Evolutionary conservation across 2,888 invertebrate genomes (phyloP).

Genomic region (Gastrophysa polygoni): DNA sequence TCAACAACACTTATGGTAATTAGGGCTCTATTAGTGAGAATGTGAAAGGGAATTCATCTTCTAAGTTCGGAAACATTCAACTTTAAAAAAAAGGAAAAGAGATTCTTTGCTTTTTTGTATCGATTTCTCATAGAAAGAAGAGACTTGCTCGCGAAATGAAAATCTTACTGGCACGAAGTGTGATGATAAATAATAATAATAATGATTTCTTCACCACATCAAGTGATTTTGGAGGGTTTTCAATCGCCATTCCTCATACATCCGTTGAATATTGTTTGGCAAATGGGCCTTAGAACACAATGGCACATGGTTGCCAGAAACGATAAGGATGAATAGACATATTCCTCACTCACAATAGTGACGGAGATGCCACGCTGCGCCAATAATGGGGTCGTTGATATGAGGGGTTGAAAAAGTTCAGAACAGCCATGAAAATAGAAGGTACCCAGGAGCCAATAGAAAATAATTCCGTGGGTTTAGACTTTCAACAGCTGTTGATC

Average conservation of each 20-base stretch:
- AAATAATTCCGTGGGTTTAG: neutral
- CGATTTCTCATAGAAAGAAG: no score
- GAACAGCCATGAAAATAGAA: no score
- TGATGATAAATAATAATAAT: no score
- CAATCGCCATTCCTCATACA: neutral
- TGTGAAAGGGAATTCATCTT: no score
- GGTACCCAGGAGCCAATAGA: neutral
- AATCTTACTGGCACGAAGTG: no score
- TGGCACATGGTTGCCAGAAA: neutral
- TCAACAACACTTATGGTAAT: no score
- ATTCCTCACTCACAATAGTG: neutral
- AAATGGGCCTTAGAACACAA: neutral
- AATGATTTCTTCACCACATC: no score
- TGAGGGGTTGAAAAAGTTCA: neutral
- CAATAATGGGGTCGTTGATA: neutral
- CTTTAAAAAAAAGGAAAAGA: no score
- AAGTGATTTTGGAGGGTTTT: neutral
- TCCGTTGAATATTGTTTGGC: neutral
- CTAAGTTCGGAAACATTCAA: no score
- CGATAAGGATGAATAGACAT: constrained; percentile 1
- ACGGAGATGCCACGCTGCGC: neutral
- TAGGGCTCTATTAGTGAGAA: no score
- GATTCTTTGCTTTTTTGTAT: no score
- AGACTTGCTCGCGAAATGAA: no score
- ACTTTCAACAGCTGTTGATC: neutral